A percentile compares a stretch with the other conserved stretches of the same genome.
Conservation (phyloP, 2,888 invertebrate genomes). For the Ectemnius cavifrons region DNA sequence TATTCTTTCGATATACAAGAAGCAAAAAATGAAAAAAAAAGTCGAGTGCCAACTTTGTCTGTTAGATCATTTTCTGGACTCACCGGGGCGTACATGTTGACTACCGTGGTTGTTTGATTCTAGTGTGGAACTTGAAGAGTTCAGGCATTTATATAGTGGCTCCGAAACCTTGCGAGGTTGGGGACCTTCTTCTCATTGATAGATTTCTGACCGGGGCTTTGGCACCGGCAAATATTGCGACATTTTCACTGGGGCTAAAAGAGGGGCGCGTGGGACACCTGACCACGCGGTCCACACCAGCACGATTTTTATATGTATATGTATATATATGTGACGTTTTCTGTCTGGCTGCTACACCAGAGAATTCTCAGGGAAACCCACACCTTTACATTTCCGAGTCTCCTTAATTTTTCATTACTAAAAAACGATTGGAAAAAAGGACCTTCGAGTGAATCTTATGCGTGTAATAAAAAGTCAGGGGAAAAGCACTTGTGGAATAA, state of each 20-base stretch:
- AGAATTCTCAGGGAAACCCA: background rate
- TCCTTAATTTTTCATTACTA: background rate
- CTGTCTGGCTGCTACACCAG: background rate
- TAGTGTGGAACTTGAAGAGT: slow-evolving; percentile 49
- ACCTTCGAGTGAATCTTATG: too few species aligned
- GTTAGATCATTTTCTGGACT: slow-evolving; percentile 30
- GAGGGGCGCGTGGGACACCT: slow-evolving; percentile 27
- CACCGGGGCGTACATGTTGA: slow-evolving; percentile 64
- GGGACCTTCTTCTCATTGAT: slow-evolving; percentile 62
- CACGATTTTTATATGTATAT: slow-evolving; percentile 23
- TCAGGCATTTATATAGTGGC: slow-evolving; percentile 61
- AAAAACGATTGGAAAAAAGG: background rate
- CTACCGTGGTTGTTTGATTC: slow-evolving; percentile 49
- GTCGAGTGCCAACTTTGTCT: too few species aligned
- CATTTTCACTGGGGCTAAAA: slow-evolving; percentile 48
- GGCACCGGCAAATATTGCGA: slow-evolving; percentile 49
- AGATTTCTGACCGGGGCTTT: slow-evolving; percentile 48
- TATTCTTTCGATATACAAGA: too few species aligned
- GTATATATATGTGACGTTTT: slow-evolving; percentile 14
- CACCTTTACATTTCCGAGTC: background rate
- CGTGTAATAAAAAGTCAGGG: too few species aligned
- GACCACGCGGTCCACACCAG: slow-evolving; percentile 24
- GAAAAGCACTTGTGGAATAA: too few species aligned
- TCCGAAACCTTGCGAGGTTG: slow-evolving; percentile 60
- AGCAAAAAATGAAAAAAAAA: too few species aligned